Evolutionary conservation across 2,113 vertebrate genomes (phyloP).

Genomic region (Pseudorasbora parva): DNA sequence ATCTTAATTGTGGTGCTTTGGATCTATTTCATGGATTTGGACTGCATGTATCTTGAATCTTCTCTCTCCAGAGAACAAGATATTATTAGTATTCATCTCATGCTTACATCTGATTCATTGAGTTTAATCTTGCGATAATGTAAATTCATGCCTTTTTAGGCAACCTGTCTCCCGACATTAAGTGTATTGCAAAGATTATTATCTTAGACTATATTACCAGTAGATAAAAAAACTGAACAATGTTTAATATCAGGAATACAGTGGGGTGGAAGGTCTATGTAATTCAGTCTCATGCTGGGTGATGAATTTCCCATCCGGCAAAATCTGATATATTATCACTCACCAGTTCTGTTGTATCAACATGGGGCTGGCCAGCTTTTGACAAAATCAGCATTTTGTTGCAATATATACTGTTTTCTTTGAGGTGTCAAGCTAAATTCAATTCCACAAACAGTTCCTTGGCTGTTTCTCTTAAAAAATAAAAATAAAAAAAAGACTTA

Average conservation of each 20-base stretch:
- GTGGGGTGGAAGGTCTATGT: background rate
- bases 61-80: constrained; percentile 5
- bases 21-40: background rate
- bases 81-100: constrained; percentile 6
- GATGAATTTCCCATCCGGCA: constrained; percentile 18
- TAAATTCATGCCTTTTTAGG: constrained; percentile 21
- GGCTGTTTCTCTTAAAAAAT: background rate
- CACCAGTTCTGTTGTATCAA: constrained; percentile 15
- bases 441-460: background rate
- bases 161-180: constrained; percentile 4
- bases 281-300: constrained; percentile 24
- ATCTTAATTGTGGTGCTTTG: constrained; percentile 7
- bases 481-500: background rate
- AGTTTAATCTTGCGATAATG: constrained; percentile 23
- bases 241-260: constrained; percentile 25
- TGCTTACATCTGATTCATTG: constrained; percentile 13
- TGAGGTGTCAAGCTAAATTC: constrained; percentile 9
- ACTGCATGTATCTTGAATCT: background rate
- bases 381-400: constrained; percentile 31
- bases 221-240: background rate
- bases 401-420: background rate
- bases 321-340: constrained; percentile 12
- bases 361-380: constrained; percentile 5
- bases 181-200: constrained; percentile 20
- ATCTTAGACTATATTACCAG: constrained; percentile 6